Percentiles rank a stretch among this genome's conserved stretches.
Evolutionary conservation across 2,113 vertebrate genomes (phyloP).

Genomic region (Protobothrops flavoviridis): DNA sequence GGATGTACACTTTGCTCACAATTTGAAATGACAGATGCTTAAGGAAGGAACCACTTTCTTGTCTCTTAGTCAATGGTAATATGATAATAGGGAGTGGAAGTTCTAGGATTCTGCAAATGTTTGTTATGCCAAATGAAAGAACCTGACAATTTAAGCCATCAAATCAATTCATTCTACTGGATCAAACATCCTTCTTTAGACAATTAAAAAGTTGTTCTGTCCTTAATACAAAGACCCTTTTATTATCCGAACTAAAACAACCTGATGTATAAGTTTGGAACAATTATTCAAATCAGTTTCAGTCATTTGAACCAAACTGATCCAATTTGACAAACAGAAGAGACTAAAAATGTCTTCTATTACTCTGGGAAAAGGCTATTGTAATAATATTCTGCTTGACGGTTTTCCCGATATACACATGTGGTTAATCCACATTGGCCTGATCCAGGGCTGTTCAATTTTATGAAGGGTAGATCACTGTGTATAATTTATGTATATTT

Average conservation of each 20-base stretch:
- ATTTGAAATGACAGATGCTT: background rate
- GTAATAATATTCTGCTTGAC: too few species aligned
- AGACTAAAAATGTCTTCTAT: too few species aligned
- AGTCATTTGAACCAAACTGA: too few species aligned
- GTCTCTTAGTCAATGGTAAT: background rate
- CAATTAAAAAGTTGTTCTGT: too few species aligned
- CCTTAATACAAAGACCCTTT: too few species aligned
- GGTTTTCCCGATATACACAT: too few species aligned
- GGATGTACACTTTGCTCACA: background rate
- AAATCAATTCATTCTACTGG: background rate
- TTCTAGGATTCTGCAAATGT: background rate
- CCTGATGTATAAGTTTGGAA: too few species aligned
- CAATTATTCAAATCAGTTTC: too few species aligned
- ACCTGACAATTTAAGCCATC: background rate
- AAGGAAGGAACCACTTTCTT: background rate
- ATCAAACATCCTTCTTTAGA: background rate
- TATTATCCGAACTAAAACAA: too few species aligned
- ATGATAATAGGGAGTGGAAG: background rate
- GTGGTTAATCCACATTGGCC: background rate
- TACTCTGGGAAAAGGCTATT: too few species aligned
- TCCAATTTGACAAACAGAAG: too few species aligned
- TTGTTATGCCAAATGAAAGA: background rate
- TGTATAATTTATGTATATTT: background rate
- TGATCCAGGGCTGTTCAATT: background rate
- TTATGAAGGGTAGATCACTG: background rate